Conservation (phyloP, 2,113 vertebrate genomes). For the Vulpes lagopus region DNA sequence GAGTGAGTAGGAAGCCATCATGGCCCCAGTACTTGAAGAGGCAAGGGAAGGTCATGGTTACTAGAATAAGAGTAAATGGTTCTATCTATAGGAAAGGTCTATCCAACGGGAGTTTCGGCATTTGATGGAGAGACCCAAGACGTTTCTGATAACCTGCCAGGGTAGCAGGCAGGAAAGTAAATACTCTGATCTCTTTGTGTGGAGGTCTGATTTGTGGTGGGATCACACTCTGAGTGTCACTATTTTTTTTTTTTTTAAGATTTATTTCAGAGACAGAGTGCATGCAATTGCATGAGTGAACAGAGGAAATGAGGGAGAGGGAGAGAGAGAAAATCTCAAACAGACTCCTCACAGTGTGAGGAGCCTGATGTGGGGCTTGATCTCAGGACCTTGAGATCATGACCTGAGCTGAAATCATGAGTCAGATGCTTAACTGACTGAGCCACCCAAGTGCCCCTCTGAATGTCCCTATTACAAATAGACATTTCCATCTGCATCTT, state of each 20-base stretch:
- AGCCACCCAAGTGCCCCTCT: background rate
- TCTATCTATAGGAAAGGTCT: background rate
- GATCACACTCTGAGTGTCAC: background rate
- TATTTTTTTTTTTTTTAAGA: background rate
- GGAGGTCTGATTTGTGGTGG: background rate
- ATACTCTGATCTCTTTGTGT: background rate
- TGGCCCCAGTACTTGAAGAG: too few relatives aligned
- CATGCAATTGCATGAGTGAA: background rate
- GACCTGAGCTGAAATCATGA: background rate
- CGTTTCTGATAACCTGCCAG: background rate
- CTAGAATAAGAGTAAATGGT: background rate
- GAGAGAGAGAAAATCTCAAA: background rate
- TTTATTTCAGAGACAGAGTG: background rate
- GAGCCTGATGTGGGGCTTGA: background rate
- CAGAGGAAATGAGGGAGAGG: background rate
- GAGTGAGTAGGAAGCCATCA: background rate
- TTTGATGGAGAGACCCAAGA: background rate
- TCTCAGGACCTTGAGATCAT: background rate
- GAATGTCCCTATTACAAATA: background rate
- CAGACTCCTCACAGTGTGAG: background rate
- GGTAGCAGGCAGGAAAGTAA: background rate
- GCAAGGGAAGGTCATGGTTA: fast-evolving
- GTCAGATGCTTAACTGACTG: background rate
- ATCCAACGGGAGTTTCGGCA: fast-evolving
- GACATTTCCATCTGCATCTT: background rate